Evolutionary conservation across 1,140 invertebrate species (phyloP).

Genomic region (Drosophila mauritiana): DNA sequence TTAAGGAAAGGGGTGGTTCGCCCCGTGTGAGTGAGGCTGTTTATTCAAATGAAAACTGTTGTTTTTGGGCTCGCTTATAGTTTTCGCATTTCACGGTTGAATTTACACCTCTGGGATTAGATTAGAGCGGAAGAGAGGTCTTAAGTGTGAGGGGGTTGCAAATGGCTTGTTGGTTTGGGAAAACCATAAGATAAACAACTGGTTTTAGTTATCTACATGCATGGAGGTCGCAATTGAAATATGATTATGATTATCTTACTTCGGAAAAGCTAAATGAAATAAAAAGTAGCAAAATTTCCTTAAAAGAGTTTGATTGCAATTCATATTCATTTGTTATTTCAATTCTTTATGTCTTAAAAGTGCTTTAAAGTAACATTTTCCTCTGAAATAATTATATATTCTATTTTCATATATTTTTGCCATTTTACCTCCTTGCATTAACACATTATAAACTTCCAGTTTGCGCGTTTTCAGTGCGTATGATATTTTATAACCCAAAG

Average conservation of each 20-base stretch:
- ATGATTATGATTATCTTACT: not conserved
- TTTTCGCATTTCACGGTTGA: conserved; percentile 56
- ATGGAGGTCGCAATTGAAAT: not conserved
- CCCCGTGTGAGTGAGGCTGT: conserved; percentile 29
- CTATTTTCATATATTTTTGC: not conserved
- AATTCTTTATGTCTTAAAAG: too few species aligned
- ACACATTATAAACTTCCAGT: conserved; percentile 41
- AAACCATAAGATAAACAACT: not conserved
- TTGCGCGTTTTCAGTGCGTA: conserved; percentile 10
- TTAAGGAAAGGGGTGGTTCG: conserved; percentile 29
- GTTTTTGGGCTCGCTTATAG: conserved; percentile 56
- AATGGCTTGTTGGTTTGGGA: conserved; percentile 10
- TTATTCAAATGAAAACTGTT: conserved; percentile 64
- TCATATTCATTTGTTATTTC: too few species aligned
- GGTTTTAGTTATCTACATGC: not conserved
- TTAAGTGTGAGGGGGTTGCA: conserved; percentile 9
- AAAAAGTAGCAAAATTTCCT: too few species aligned
- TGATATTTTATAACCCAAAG: conserved; percentile 60
- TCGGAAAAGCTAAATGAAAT: too few species aligned
- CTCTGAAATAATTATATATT: not conserved
- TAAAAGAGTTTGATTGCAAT: too few species aligned
- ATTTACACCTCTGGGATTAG: conserved; percentile 61
- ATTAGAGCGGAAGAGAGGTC: conserved; percentile 21
- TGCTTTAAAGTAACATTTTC: not conserved
- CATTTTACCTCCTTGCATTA: conserved; percentile 24